Base-by-base conservation (phyloP, 2,888 invertebrate genomes). In the Callyntrura guangdongensis region DNA sequence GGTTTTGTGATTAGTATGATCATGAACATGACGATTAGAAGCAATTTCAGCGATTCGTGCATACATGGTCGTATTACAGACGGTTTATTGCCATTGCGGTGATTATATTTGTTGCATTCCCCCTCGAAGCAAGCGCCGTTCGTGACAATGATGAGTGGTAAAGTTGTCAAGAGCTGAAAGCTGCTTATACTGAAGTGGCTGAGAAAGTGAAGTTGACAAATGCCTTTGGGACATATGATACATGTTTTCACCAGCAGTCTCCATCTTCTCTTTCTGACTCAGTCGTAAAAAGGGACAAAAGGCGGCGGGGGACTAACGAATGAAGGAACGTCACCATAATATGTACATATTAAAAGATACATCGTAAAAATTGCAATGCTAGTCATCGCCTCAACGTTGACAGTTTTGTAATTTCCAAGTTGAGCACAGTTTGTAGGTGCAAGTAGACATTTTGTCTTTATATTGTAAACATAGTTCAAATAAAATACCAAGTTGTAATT, bases 101-200 rank as follows among this genome's bases (percentile, higher is more conserved):
- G 86, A 86, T 86, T 87, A 64, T 86, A 61, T 87, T 81, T 87
- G 81, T 81, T 87, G 53, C 77, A 47, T 86, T 49, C 22, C 49
- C 27, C n/a, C 59, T 79, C 79, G 9, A 79, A 17, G n/a, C 27
- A 59, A 36, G 77, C n/a, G 49, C 49, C 83, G 47, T 83, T n/a
- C 84, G 25, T 53, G 89, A 89, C 89, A 89, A 89, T 89, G 89
- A 89, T 89, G 89, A 89, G 89, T 89, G 89, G 89, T 89, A 89
- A 89, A 89, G 83, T 74, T 89, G 89, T 89, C 89, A 82, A 72
- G 88, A 64, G 59, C 69, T 88, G 88, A 88, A 89, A 89, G 89
- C 89, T 83, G 74, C 83, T 89, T 89, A 83, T 74, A 83, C 89
- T 83, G 25, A 59, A 83, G 74, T 89, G 49, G 82, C 56, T 83